Percentiles rank a stretch among this genome's conserved stretches.
phyloP scores from a whole-genome alignment of 2,113 vertebrate species.

The Abramis brama region DNA sequence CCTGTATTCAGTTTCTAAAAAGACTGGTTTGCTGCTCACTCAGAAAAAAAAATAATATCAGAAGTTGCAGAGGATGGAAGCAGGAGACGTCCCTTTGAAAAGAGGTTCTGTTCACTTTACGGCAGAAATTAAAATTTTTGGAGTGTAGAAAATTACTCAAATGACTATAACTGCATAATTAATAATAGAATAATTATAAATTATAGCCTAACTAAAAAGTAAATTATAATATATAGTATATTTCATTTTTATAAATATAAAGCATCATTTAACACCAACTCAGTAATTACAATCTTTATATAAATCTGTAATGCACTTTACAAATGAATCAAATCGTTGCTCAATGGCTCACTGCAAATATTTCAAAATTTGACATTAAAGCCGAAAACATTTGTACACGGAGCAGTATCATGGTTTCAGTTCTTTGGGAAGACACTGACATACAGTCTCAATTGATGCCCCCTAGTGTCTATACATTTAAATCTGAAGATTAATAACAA shows the following conservation, averaged over 20 bases:
- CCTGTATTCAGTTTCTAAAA: background rate
- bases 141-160: background rate
- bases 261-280: background rate
- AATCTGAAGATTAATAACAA: background rate
- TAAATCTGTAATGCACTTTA: background rate
- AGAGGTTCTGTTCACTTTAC: background rate
- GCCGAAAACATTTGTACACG: background rate
- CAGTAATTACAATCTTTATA: background rate
- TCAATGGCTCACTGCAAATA: background rate
- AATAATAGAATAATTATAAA: too few relatives aligned
- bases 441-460: background rate
- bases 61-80: background rate
- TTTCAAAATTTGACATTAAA: slow-evolving; percentile 1
- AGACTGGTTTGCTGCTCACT: background rate
- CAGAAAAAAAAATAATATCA: background rate
- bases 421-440: background rate
- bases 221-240: background rate
- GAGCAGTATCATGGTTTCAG: background rate
- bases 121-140: background rate
- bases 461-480: background rate
- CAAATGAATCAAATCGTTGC: background rate
- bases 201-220: too few relatives aligned
- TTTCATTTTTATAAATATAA: background rate
- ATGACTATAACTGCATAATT: background rate
- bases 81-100: background rate